Evolutionary conservation across 2,113 vertebrate genomes (phyloP).

Genomic region (Orientallactaga bullata): DNA sequence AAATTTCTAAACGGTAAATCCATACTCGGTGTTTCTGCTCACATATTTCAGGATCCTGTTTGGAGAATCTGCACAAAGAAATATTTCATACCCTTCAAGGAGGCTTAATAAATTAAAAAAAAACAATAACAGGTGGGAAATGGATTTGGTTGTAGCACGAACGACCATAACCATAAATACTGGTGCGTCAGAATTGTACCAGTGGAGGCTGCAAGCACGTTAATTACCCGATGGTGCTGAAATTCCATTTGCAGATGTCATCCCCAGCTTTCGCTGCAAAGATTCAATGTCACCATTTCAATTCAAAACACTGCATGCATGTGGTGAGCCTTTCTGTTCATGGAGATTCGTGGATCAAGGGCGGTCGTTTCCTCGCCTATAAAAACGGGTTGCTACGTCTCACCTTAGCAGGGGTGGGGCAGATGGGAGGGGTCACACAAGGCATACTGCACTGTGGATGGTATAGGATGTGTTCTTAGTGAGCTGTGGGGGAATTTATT

Average conservation of each 20-base stretch:
- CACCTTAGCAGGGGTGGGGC: neutral
- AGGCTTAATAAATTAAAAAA: conserved; percentile 60
- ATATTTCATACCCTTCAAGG: conserved; percentile 77
- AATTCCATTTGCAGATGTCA: conserved; percentile 74
- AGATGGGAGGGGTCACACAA: neutral
- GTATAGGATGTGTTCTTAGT: neutral
- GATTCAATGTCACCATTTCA: conserved; percentile 64
- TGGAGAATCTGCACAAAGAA: conserved; percentile 72
- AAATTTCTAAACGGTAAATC: conserved; percentile 74
- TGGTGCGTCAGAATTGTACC: conserved; percentile 52
- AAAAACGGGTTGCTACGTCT: neutral
- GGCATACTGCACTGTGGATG: neutral
- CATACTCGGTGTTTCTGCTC: conserved; percentile 30
- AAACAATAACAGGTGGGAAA: conserved; percentile 78
- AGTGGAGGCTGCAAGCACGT: conserved; percentile 74
- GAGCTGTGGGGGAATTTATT: neutral
- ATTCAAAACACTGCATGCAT: conserved; percentile 48
- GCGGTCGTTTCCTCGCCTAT: conserved; percentile 29
- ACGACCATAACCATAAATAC: conserved; percentile 72
- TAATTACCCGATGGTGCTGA: conserved; percentile 55
- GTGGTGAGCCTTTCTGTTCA: conserved; percentile 49
- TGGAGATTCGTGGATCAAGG: neutral
- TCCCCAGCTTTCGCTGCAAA: conserved; percentile 61
- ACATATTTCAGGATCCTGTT: conserved; percentile 63
- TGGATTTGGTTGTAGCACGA: conserved; percentile 73